These are phyloP conservation scores for Phrynocephalus versicolor DNA, from an alignment of 2,113 vertebrate genomes.

Conservation along the genomic window DNA sequence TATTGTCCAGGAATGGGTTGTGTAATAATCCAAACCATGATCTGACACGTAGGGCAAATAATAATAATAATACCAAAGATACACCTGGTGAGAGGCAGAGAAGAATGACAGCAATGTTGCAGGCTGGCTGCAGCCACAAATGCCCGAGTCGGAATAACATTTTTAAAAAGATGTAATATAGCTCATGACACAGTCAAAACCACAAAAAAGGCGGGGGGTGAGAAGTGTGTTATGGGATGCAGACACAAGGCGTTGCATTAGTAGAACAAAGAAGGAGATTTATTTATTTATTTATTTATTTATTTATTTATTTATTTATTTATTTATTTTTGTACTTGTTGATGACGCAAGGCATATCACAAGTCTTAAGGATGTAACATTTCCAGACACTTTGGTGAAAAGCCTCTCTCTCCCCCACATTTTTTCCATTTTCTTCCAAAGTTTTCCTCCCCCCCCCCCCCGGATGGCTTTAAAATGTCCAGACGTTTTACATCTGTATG, in stretches of 20 bases:
- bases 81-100: conserved; percentile 52
- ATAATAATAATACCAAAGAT: conserved; percentile 66
- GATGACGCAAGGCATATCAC: conserved; percentile 1
- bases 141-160: conserved; percentile 27
- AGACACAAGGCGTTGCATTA: not conserved
- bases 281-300: too few relatives aligned
- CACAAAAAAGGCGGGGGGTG: conserved; percentile 29
- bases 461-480: too few relatives aligned
- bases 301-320: too few relatives aligned
- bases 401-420: too few relatives aligned
- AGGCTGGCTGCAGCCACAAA: conserved; percentile 33
- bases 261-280: too few relatives aligned
- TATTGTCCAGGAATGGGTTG: conserved; percentile 35
- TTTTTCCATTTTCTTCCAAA: too few relatives aligned
- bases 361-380: not conserved
- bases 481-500: too few relatives aligned
- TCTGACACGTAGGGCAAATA: conserved; percentile 12
- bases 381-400: too few relatives aligned
- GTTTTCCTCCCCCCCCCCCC: too few relatives aligned
- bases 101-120: not conserved
- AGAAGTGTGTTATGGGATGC: conserved; percentile 34
- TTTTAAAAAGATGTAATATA: conserved; percentile 56
- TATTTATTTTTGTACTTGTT: too few relatives aligned
- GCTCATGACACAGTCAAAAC: conserved; percentile 45
- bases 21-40: conserved; percentile 40